Conservation (phyloP, 2,888 invertebrate genomes). For the Osmoderma eremita region DNA sequence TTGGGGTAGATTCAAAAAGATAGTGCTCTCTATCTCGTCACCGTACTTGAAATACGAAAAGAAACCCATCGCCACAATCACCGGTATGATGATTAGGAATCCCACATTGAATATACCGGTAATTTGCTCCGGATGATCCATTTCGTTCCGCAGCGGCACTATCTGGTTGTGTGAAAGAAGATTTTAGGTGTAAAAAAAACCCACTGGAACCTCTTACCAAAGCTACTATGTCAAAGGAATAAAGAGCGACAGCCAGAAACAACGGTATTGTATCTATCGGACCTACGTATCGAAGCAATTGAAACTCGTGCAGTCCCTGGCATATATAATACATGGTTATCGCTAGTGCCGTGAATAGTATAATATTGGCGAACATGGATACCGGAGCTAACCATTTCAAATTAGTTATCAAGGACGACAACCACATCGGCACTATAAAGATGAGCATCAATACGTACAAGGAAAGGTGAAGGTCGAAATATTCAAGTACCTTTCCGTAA, state of each 20-base stretch:
- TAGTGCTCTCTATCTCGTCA: conserved; percentile 80
- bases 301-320: conserved; percentile 75
- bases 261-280: conserved; percentile 75
- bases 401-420: conserved; percentile 80
- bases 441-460: conserved; percentile 80
- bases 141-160: conserved; percentile 91
- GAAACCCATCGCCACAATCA: conserved; percentile 86
- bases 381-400: conserved; percentile 81
- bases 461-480: conserved; percentile 71
- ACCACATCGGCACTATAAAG: conserved; percentile 75
- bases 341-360: conserved; percentile 79
- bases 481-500: conserved; percentile 70
- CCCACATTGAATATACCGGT: conserved; percentile 85
- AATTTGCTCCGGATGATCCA: conserved; percentile 84
- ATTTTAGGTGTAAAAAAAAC: neutral
- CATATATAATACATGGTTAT: conserved; percentile 82
- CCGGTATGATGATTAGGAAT: conserved; percentile 81
- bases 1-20: conserved; percentile 85
- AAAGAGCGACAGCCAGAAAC: conserved; percentile 95
- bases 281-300: conserved; percentile 71
- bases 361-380: conserved; percentile 80
- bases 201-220: conserved; percentile 66
- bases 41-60: conserved; percentile 91
- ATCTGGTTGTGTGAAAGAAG: conserved; percentile 9
- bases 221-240: conserved; percentile 96